phyloP scores from a whole-genome alignment of 1,140 invertebrate species.

The Globodera rostochiensis region DNA sequence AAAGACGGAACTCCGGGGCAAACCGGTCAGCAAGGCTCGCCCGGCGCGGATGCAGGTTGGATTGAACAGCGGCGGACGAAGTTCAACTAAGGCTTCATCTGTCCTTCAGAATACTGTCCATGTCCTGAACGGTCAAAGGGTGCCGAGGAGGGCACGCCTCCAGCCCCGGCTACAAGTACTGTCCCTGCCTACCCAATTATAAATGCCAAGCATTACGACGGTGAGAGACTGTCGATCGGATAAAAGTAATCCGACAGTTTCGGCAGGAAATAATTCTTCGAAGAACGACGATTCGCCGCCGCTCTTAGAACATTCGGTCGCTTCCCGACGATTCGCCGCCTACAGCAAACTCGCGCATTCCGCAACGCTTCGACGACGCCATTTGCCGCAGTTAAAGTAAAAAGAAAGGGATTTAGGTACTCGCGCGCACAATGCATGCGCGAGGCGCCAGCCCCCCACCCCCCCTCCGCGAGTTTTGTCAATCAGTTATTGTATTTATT shows the following conservation, averaged over 20 bases:
- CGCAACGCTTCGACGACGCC: slow-evolving; percentile 35
- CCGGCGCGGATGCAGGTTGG: slow-evolving; percentile 9
- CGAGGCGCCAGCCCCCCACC: background rate
- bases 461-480: too few species aligned
- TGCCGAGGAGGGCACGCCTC: background rate
- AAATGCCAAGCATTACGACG: background rate
- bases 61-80: background rate
- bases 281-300: background rate
- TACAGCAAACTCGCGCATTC: slow-evolving; percentile 44
- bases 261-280: background rate
- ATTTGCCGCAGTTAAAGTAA: slow-evolving; percentile 10
- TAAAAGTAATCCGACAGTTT: background rate
- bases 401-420: too few species aligned
- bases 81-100: background rate
- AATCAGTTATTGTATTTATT: background rate
- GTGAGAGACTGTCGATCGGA: background rate
- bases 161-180: background rate
- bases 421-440: background rate
- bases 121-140: slow-evolving; percentile 37
- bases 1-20: slow-evolving; percentile 40
- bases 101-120: slow-evolving; percentile 43
- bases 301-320: slow-evolving; percentile 23
- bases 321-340: slow-evolving; percentile 42
- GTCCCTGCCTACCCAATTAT: background rate
- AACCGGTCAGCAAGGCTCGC: slow-evolving; percentile 21